These are phyloP conservation scores for Enteromius afrohamiltoni DNA, from an alignment of 2,797 vertebrate genomes.

Conservation along the genomic window DNA sequence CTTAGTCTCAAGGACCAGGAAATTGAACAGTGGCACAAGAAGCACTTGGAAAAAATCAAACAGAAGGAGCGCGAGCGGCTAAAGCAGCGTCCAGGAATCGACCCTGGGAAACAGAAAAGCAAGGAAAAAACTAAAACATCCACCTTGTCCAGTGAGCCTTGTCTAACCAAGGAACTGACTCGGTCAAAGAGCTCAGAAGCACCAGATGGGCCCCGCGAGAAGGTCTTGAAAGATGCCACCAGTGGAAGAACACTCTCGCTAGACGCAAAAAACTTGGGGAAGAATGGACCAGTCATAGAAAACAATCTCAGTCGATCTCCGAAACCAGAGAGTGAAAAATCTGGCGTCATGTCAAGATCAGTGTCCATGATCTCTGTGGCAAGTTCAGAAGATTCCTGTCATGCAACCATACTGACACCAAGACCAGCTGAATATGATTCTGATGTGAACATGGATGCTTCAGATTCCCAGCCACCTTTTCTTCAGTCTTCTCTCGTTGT, in stretches of 20 bases:
- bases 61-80: constrained; percentile 96
- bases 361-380: constrained; percentile 91
- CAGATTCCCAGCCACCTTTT: constrained; percentile 90
- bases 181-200: constrained; percentile 93
- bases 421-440: constrained; percentile 89
- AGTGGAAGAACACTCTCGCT: constrained; percentile 85
- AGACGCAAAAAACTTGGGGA: constrained; percentile 84
- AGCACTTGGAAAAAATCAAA: constrained; percentile 98
- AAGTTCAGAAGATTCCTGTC: constrained; percentile 95
- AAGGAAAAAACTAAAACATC: constrained; percentile 83
- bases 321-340: constrained; percentile 87
- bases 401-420: constrained; percentile 85
- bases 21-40: constrained; percentile 98
- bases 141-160: constrained; percentile 69
- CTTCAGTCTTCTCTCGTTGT: constrained; percentile 88
- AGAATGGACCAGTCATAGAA: constrained; percentile 82
- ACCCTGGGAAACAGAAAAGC: constrained; percentile 85
- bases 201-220: constrained; percentile 85
- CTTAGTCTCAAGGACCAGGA: constrained; percentile 97
- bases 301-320: constrained; percentile 87
- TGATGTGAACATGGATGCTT: constrained; percentile 87
- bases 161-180: constrained; percentile 86
- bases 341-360: constrained; percentile 88
- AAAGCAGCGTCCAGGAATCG: constrained; percentile 85
- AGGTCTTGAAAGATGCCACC: constrained; percentile 81